A percentile compares a stretch with the other conserved stretches of the same genome.
Conservation (phyloP, 2,888 invertebrate species). For the Caenorhabditis parvicauda region DNA sequence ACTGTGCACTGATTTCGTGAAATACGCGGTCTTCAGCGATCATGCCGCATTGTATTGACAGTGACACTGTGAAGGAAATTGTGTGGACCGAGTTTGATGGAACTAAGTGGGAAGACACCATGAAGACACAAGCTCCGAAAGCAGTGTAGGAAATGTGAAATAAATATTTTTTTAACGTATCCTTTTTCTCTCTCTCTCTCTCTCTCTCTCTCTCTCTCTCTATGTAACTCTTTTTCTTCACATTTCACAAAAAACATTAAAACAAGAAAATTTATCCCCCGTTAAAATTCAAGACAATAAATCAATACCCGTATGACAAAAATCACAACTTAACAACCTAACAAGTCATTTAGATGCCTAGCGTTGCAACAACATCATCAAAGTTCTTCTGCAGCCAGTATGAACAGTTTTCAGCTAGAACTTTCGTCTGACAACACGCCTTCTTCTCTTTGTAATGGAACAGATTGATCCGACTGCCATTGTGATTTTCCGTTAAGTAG, state of each 20-base stretch:
- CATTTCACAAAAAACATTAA: too few species aligned
- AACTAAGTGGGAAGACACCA: slow-evolving; percentile 39
- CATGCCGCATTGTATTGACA: slow-evolving; percentile 50
- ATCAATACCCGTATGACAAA: too few species aligned
- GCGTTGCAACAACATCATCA: slow-evolving; percentile 5
- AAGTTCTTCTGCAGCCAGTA: slow-evolving; percentile 8
- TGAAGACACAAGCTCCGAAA: slow-evolving; percentile 29
- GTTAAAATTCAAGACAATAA: too few species aligned
- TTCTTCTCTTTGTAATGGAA: slow-evolving; percentile 23
- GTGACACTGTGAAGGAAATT: slow-evolving; percentile 35
- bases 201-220: too few species aligned
- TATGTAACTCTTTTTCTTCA: too few species aligned
- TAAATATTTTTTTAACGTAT: neutral
- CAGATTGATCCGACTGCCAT: slow-evolving; percentile 13
- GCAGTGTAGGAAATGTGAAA: too few species aligned
- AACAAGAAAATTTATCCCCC: too few species aligned
- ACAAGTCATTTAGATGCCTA: slow-evolving; percentile 3
- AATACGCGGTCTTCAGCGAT: slow-evolving; percentile 27
- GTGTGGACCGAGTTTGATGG: slow-evolving; percentile 35
- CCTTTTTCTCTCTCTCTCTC: too few species aligned
- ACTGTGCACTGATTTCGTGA: slow-evolving; percentile 8
- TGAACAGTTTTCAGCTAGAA: too few species aligned
- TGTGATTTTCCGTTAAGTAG: slow-evolving; percentile 26
- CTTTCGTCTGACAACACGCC: slow-evolving; percentile 20
- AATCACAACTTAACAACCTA: neutral